A percentile compares a stretch with the other conserved stretches of the same genome.
Conservation (phyloP, 2,797 vertebrate genomes). For the Argentina silus region DNA sequence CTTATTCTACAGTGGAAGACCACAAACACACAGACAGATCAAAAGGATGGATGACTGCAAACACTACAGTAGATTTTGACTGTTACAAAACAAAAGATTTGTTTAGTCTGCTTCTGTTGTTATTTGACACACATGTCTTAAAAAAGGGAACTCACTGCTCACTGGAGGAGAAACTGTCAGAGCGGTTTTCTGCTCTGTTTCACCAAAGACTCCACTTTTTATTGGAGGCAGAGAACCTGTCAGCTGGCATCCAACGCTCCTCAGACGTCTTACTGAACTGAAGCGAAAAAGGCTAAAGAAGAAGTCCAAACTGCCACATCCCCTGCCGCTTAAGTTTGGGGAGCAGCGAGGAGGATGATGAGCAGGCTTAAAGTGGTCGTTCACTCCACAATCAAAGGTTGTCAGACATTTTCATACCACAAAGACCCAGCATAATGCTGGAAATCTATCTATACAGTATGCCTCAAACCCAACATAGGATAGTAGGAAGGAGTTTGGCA, state of each 20-base stretch:
- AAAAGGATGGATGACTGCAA: not conserved
- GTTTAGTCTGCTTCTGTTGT: constrained; percentile 18
- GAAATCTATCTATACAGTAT: too few species aligned
- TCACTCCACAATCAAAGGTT: too few species aligned
- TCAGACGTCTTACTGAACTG: constrained; percentile 38
- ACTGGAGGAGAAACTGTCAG: constrained; percentile 35
- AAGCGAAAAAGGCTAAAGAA: constrained; percentile 3
- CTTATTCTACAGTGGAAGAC: not conserved
- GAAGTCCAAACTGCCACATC: constrained; percentile 26
- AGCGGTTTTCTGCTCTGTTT: constrained; percentile 50
- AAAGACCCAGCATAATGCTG: too few species aligned
- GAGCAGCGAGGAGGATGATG: constrained; percentile 1
- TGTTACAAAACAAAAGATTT: constrained; percentile 32
- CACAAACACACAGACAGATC: not conserved
- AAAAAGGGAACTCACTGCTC: constrained; percentile 19
- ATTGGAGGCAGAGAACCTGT: constrained; percentile 41
- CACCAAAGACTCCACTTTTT: constrained; percentile 34
- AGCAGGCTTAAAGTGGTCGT: not conserved
- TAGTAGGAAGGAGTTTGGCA: too few species aligned
- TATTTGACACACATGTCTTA: constrained; percentile 17
- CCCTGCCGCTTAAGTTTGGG: constrained; percentile 14
- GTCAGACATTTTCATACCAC: too few species aligned
- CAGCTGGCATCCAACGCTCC: constrained; percentile 34
- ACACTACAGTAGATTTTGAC: constrained; percentile 6
- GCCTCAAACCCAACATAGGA: too few species aligned